These are phyloP conservation scores for Synchiropus splendidus DNA, from an alignment of 2,113 vertebrate species.

Conservation along the genomic window DNA sequence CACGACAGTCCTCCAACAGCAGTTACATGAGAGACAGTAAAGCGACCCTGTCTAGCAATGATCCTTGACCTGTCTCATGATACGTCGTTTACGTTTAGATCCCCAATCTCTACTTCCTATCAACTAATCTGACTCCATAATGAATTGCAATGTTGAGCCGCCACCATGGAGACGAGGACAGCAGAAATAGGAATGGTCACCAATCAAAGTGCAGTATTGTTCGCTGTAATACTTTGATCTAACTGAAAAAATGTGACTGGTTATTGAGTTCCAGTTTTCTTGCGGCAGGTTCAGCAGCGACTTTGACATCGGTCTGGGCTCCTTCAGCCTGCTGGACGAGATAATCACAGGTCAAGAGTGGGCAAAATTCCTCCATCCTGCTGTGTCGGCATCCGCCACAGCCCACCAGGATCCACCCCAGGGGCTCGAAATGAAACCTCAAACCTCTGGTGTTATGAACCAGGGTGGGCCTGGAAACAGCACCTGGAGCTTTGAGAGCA, in stretches of 20 bases:
- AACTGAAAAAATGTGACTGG: too few species aligned
- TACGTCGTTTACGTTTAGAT: too few species aligned
- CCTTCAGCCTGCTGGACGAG: slow-evolving; percentile 65
- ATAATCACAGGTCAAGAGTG: slow-evolving; percentile 60
- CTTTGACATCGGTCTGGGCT: slow-evolving; percentile 51
- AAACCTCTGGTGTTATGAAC: slow-evolving; percentile 6
- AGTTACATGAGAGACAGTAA: not conserved
- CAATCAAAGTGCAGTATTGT: too few species aligned
- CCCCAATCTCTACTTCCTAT: too few species aligned
- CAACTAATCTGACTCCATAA: too few species aligned
- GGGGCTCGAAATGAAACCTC: slow-evolving; percentile 2
- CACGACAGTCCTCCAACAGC: not conserved
- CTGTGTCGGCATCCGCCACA: not conserved
- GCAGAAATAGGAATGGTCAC: too few species aligned
- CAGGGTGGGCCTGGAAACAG: slow-evolving; percentile 2
- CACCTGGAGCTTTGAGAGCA: slow-evolving; percentile 12
- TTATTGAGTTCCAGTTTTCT: not conserved
- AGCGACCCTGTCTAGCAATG: too few species aligned
- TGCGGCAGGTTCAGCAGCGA: slow-evolving; percentile 29
- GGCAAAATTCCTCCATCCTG: slow-evolving; percentile 52
- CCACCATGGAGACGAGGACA: too few species aligned
- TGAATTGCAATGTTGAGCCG: too few species aligned
- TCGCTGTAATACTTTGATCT: too few species aligned
- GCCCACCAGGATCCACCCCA: slow-evolving; percentile 16
- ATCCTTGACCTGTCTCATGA: too few species aligned